Evolutionary conservation across 2,888 invertebrate genomes (phyloP).

Genomic region (Eledona agricola): DNA sequence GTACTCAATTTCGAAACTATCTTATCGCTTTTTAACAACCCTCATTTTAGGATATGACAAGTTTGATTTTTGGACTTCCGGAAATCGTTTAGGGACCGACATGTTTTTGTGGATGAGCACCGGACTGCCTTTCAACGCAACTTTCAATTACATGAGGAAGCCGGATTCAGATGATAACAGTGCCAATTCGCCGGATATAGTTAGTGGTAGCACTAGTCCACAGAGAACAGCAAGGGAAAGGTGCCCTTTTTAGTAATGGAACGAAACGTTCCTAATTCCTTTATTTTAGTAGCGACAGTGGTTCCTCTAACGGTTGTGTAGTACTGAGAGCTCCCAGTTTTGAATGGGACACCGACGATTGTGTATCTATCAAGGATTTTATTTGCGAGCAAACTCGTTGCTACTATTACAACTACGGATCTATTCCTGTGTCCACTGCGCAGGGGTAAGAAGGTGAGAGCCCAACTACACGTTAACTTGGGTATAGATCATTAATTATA

Average conservation of each 20-base stretch:
- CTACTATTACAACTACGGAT: constrained; percentile 91
- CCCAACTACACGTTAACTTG: constrained; percentile 55
- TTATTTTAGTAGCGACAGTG: constrained; percentile 65
- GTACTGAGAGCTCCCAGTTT: constrained; percentile 79
- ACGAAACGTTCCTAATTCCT: background rate
- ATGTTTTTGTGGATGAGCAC: constrained; percentile 93
- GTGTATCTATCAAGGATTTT: constrained; percentile 84
- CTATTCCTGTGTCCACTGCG: constrained; percentile 87
- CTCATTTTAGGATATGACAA: constrained; percentile 72
- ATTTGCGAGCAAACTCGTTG: constrained; percentile 91
- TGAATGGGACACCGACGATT: constrained; percentile 85
- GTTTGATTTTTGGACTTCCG: constrained; percentile 89
- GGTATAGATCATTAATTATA: no score
- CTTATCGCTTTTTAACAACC: constrained; percentile 1
- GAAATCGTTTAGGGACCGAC: constrained; percentile 85
- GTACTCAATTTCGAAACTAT: no score
- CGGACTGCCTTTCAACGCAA: constrained; percentile 85
- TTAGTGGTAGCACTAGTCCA: constrained; percentile 79
- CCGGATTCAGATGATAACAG: constrained; percentile 45
- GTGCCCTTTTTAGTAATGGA: constrained; percentile 57
- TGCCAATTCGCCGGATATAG: constrained; percentile 62
- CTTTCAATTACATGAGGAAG: constrained; percentile 83
- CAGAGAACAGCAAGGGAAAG: constrained; percentile 81
- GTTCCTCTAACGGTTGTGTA: constrained; percentile 77
- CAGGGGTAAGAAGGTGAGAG: constrained; percentile 91